Conservation (phyloP, 2,797 vertebrate genomes). For the Lagorchestes hirsutus region DNA sequence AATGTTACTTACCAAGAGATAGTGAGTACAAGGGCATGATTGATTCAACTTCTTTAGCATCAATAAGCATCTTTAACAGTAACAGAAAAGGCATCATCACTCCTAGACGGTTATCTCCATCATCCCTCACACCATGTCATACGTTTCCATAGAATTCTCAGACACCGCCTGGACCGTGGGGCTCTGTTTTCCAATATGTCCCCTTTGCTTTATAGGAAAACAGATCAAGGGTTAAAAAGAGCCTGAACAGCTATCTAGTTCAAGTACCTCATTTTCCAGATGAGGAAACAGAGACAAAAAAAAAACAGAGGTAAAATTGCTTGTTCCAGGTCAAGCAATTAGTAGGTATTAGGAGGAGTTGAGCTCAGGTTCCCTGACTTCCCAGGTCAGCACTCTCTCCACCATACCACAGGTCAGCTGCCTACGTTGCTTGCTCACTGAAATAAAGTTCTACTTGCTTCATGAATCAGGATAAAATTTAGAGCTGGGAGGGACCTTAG, state of each 20-base stretch:
- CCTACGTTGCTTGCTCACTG: neutral
- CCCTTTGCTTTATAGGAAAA: neutral
- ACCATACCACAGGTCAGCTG: neutral
- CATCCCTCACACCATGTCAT: neutral
- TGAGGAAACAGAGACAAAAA: neutral
- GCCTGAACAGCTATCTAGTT: neutral
- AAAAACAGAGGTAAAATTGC: neutral
- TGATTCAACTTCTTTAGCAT: neutral
- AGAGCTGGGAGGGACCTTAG: neutral
- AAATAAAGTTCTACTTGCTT: neutral
- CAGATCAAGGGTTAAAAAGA: neutral
- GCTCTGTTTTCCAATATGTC: neutral
- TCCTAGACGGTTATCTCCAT: neutral
- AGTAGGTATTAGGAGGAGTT: neutral
- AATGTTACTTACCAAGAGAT: neutral
- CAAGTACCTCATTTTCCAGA: neutral
- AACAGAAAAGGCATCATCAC: neutral
- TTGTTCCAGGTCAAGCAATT: neutral
- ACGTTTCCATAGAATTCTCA: neutral
- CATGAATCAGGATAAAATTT: neutral
- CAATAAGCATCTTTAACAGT: neutral
- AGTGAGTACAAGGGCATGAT: neutral
- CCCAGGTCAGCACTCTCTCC: neutral
- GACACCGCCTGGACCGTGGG: neutral
- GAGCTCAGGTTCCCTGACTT: neutral